Evolutionary conservation across 1,140 invertebrate genomes (phyloP).

Genomic region (Ridgeia piscesae): DNA sequence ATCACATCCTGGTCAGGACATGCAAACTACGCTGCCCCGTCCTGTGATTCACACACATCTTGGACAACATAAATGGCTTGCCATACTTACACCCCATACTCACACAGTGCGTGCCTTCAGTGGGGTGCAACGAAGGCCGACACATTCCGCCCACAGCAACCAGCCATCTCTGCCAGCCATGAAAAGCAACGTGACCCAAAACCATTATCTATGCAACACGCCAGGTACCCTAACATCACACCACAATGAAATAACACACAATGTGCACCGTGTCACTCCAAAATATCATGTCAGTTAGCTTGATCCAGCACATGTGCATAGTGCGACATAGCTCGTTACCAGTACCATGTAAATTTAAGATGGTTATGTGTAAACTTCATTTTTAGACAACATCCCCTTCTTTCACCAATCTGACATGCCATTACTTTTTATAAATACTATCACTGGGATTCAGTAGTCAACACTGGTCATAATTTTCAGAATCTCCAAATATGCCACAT

Average conservation of each 20-base stretch:
- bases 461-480: not conserved
- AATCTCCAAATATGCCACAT: not conserved
- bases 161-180: not conserved
- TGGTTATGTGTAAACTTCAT: not conserved
- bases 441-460: slow-evolving; percentile 4
- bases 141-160: not conserved
- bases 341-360: not conserved
- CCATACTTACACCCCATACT: not conserved
- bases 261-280: not conserved
- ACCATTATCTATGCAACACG: not conserved
- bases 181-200: not conserved
- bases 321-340: not conserved
- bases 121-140: not conserved
- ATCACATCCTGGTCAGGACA: not conserved
- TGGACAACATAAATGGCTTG: not conserved
- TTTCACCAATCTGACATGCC: not conserved
- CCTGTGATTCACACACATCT: not conserved
- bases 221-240: not conserved
- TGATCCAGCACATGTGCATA: not conserved
- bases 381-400: not conserved
- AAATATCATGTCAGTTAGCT: not conserved
- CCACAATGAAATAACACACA: not conserved
- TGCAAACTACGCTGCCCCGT: not conserved
- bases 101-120: not conserved
- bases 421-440: not conserved